Conservation (phyloP, 2,797 vertebrate species). For the Acestrorhynchus altus region DNA sequence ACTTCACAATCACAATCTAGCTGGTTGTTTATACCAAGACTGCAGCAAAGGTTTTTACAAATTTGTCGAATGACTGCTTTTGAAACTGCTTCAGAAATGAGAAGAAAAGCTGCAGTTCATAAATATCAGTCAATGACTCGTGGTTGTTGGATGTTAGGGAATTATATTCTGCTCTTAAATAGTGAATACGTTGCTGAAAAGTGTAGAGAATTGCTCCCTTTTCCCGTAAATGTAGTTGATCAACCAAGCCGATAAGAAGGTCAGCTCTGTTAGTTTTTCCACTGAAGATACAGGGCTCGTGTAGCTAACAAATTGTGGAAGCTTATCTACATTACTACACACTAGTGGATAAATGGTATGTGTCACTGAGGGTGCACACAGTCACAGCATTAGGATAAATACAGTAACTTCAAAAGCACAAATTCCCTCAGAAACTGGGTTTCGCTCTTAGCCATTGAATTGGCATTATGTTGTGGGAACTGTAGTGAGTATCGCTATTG, state of each 20-base stretch:
- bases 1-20: background rate
- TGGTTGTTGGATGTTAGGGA: background rate
- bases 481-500: too few relatives aligned
- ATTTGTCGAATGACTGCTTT: background rate
- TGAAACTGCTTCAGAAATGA: background rate
- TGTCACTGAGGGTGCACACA: too few relatives aligned
- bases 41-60: background rate
- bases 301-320: background rate
- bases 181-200: background rate
- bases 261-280: background rate
- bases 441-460: too few relatives aligned
- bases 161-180: background rate
- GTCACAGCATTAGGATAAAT: too few relatives aligned
- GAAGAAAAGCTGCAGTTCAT: background rate
- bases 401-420: too few relatives aligned
- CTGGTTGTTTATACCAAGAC: background rate
- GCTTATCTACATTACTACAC: too few relatives aligned
- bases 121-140: background rate
- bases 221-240: background rate
- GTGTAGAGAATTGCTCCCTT: background rate
- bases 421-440: too few relatives aligned
- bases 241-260: background rate
- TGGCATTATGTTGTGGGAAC: too few relatives aligned
- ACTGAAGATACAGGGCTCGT: background rate
- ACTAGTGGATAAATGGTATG: too few relatives aligned